A percentile compares a stretch with the other conserved stretches of the same genome.
These are phyloP conservation scores for Metopolophium dirhodum DNA, from an alignment of 1,140 invertebrate genomes.

Conservation along the genomic window DNA sequence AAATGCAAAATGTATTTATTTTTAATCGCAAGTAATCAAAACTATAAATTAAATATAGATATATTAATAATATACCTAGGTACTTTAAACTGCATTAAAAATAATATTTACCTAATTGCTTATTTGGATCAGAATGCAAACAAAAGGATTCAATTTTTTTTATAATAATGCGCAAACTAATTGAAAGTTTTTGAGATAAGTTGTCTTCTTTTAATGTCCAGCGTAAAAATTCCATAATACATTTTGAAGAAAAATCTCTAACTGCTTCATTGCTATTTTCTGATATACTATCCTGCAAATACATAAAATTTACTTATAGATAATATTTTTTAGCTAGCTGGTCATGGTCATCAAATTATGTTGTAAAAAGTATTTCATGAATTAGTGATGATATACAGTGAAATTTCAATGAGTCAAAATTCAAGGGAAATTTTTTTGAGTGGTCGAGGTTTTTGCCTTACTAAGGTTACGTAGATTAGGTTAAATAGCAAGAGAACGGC, in stretches of 20 bases:
- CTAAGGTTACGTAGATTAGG: too few relatives aligned
- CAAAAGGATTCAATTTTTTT: slow-evolving; percentile 23
- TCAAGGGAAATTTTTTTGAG: too few relatives aligned
- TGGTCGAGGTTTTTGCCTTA: too few relatives aligned
- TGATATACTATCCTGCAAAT: slow-evolving; percentile 6
- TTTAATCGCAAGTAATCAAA: neutral
- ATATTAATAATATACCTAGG: neutral
- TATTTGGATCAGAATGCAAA: neutral
- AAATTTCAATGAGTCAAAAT: too few relatives aligned
- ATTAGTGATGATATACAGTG: neutral
- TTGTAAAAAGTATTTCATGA: neutral
- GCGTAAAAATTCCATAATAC: slow-evolving; percentile 26
- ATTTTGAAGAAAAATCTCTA: slow-evolving; percentile 32
- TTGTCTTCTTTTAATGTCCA: slow-evolving; percentile 14
- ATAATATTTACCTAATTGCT: slow-evolving; percentile 6
- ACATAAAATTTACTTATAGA: neutral
- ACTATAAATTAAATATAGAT: neutral
- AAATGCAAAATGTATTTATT: too few relatives aligned
- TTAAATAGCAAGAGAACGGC: too few relatives aligned
- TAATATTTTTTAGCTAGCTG: neutral
- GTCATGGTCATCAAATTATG: neutral
- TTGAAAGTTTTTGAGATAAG: neutral
- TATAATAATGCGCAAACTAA: neutral
- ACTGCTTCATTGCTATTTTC: neutral
- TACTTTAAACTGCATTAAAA: neutral